These are phyloP conservation scores for Patella caerulea DNA, from an alignment of 2,888 invertebrate genomes.

Conservation along the genomic window DNA sequence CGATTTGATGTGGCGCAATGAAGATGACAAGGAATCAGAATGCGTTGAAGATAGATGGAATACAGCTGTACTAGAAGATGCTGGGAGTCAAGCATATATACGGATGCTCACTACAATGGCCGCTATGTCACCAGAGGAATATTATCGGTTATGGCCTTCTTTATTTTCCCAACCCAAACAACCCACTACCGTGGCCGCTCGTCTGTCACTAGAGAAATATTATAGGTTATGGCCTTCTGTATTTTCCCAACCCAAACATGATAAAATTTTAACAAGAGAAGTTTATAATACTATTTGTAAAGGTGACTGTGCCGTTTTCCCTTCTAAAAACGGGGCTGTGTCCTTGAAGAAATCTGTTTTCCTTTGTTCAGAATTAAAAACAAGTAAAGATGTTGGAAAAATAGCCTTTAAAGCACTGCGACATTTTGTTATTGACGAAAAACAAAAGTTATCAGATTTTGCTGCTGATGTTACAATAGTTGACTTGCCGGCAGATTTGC, in stretches of 20 bases:
- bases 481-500: constrained; percentile 26
- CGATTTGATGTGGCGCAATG: constrained; percentile 46
- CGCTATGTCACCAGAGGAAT: too few species aligned
- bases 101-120: constrained; percentile 41
- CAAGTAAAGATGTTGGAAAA: constrained; percentile 16
- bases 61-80: constrained; percentile 44
- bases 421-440: constrained; percentile 15
- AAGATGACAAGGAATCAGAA: constrained; percentile 52
- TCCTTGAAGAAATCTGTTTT: constrained; percentile 38
- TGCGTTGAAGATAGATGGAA: constrained; percentile 48
- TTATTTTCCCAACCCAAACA: background rate
- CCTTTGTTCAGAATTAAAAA: constrained; percentile 35
- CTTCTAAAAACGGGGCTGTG: background rate
- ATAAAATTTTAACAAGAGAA: constrained; percentile 16
- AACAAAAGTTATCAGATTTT: background rate
- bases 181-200: constrained; percentile 19
- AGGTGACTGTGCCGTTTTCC: constrained; percentile 14
- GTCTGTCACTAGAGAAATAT: too few species aligned
- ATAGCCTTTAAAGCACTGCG: constrained; percentile 28
- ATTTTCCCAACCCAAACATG: background rate
- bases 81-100: constrained; percentile 43
- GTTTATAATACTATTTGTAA: constrained; percentile 13
- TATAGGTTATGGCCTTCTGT: too few species aligned
- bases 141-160: too few species aligned
- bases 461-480: constrained; percentile 12